These are phyloP conservation scores for Chymomyza procnemis DNA, from an alignment of 2,888 invertebrate genomes.

Conservation along the genomic window DNA sequence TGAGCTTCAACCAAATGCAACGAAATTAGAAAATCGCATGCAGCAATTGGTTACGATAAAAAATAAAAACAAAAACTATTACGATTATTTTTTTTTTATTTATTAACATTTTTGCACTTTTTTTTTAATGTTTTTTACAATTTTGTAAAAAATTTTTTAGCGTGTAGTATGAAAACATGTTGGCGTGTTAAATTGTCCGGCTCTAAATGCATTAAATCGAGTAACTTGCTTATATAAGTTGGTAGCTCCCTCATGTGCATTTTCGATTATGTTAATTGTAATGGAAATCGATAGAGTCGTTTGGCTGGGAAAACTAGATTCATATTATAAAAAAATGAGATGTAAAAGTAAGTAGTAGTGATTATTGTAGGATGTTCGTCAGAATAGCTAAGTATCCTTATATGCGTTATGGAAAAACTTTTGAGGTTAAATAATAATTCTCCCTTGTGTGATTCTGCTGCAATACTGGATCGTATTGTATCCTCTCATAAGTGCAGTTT, in stretches of 20 bases:
- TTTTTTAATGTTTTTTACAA: background rate
- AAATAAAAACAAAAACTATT: background rate
- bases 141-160: background rate
- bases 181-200: conserved; percentile 1
- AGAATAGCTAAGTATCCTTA: too few relatives aligned
- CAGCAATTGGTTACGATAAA: conserved; percentile 12
- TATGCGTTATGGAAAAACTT: too few relatives aligned
- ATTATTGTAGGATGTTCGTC: too few relatives aligned
- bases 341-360: background rate
- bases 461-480: too few relatives aligned
- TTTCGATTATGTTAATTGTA: background rate
- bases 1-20: conserved; percentile 15
- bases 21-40: conserved; percentile 52
- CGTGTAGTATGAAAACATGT: background rate
- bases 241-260: background rate
- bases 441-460: too few relatives aligned
- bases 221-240: background rate
- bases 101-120: too few relatives aligned
- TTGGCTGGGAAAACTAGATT: background rate
- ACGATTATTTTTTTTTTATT: background rate
- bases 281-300: background rate
- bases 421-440: too few relatives aligned
- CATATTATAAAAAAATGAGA: too few relatives aligned
- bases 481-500: too few relatives aligned
- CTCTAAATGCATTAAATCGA: background rate